These are phyloP conservation scores for Coreius guichenoti DNA, from an alignment of 2,797 vertebrate species.

Conservation along the genomic window DNA sequence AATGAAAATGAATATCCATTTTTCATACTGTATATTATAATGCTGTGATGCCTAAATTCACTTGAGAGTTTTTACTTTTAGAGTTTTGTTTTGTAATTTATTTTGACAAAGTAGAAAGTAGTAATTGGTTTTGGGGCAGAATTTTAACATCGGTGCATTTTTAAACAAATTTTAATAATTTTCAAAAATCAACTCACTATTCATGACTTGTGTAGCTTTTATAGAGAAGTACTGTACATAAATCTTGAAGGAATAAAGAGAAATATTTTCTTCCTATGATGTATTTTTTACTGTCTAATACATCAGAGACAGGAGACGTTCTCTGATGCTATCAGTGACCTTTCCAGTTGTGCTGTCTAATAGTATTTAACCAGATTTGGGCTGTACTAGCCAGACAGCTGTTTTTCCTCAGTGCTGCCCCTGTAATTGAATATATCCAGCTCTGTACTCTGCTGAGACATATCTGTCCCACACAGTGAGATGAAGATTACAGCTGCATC, in stretches of 20 bases:
- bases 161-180: not conserved
- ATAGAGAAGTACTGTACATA: not conserved
- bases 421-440: slow-evolving; percentile 62
- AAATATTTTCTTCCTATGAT: not conserved
- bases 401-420: slow-evolving; percentile 54
- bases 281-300: slow-evolving; percentile 17
- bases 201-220: not conserved
- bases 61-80: not conserved
- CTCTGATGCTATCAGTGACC: slow-evolving; percentile 54
- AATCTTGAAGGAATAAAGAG: not conserved
- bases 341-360: slow-evolving; percentile 47
- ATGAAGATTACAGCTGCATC: slow-evolving; percentile 56
- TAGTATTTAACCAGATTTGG: slow-evolving; percentile 57
- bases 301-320: slow-evolving; percentile 29
- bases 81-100: not conserved
- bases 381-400: slow-evolving; percentile 47
- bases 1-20: not conserved
- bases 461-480: slow-evolving; percentile 48
- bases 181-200: not conserved
- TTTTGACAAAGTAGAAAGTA: not conserved
- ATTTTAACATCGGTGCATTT: not conserved
- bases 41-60: not conserved
- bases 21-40: slow-evolving; percentile 2
- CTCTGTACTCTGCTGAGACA: slow-evolving; percentile 59
- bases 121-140: not conserved